A percentile compares a stretch with the other conserved stretches of the same genome.
Evolutionary conservation across 2,888 invertebrate genomes (phyloP).

Genomic region (Andrena fulva): DNA sequence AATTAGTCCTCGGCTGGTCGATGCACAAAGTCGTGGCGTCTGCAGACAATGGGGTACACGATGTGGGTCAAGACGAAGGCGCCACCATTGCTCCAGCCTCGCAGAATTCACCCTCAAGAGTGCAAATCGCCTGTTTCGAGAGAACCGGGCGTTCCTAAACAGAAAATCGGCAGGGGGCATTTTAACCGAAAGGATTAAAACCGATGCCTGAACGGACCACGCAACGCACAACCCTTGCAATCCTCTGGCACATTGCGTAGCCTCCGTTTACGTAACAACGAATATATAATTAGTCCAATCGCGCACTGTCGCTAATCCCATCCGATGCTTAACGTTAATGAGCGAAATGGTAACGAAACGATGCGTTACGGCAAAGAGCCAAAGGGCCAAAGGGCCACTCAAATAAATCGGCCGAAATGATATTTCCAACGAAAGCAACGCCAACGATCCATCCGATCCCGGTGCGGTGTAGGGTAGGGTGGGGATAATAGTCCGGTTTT

Average conservation of each 20-base stretch:
- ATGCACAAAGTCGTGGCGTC: slow-evolving; percentile 1
- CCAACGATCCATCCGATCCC: not conserved
- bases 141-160: too few relatives aligned
- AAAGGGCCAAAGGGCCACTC: too few relatives aligned
- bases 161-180: too few relatives aligned
- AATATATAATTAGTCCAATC: too few relatives aligned
- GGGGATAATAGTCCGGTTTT: too few relatives aligned
- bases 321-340: not conserved
- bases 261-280: not conserved
- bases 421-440: not conserved
- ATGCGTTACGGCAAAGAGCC: too few relatives aligned
- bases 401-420: too few relatives aligned
- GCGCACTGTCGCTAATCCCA: too few relatives aligned
- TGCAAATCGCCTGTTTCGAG: too few relatives aligned
- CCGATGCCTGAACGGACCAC: too few relatives aligned
- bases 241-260: not conserved
- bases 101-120: not conserved
- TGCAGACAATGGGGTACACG: not conserved
- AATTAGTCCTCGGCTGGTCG: not conserved
- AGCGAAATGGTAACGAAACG: not conserved
- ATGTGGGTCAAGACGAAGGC: slow-evolving; percentile 6
- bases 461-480: not conserved
- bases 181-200: too few relatives aligned
- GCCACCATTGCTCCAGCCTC: not conserved
- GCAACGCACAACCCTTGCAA: too few relatives aligned